A percentile compares a stretch with the other conserved stretches of the same genome.
Conservation (phyloP, 30 jellyfish, hydroid and myxozoan species). For the Aurelia sp. region DNA sequence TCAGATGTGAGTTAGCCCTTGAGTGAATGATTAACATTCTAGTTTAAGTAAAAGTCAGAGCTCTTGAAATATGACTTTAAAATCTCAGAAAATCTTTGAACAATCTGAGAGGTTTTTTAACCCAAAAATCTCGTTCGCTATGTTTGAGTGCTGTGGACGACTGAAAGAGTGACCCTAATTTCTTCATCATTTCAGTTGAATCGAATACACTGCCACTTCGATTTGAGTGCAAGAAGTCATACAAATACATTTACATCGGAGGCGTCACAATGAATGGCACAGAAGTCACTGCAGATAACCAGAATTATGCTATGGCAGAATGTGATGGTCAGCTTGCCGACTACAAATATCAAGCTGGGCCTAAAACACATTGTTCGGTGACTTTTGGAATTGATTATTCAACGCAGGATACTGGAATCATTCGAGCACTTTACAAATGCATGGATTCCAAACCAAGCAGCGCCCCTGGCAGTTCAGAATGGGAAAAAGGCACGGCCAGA, state of each 20-base stretch:
- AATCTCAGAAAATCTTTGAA: too few relatives aligned
- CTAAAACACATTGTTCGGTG: conserved; percentile 23
- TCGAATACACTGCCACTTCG: conserved; percentile 30
- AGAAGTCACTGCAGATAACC: background rate
- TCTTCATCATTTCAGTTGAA: conserved; percentile 28
- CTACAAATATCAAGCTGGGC: conserved; percentile 12
- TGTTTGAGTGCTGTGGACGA: too few relatives aligned
- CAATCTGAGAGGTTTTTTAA: too few relatives aligned
- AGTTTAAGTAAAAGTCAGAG: too few relatives aligned
- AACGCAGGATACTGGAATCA: conserved; percentile 14
- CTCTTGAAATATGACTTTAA: too few relatives aligned
- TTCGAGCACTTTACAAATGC: conserved; percentile 42
- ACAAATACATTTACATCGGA: conserved; percentile 29
- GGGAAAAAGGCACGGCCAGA: background rate
- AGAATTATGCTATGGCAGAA: background rate
- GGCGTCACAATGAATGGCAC: conserved; percentile 55
- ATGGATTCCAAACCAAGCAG: conserved; percentile 3
- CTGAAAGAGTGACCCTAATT: too few relatives aligned
- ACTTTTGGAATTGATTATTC: conserved; percentile 49
- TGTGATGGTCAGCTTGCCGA: conserved; percentile 17
- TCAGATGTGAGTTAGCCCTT: too few relatives aligned
- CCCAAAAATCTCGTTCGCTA: too few relatives aligned
- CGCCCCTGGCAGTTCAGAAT: conserved; percentile 28
- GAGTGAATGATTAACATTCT: too few relatives aligned
- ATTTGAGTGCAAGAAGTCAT: conserved; percentile 9